A percentile compares a stretch with the other conserved stretches of the same genome.
Conservation (phyloP, 2,113 vertebrate genomes). For the Pithys albifrons region DNA sequence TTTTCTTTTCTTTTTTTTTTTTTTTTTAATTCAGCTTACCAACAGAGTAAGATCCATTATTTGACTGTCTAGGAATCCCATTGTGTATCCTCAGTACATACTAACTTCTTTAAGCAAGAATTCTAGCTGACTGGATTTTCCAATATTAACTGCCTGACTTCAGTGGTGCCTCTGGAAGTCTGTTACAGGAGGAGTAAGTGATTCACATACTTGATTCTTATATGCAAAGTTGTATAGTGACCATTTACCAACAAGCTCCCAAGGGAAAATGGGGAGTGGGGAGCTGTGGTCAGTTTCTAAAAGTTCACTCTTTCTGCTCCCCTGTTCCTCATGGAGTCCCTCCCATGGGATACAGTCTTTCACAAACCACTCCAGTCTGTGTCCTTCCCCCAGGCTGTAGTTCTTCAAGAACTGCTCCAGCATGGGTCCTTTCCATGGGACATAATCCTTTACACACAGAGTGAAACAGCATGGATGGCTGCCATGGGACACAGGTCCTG, state of each 20-base stretch:
- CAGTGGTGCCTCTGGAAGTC: background rate
- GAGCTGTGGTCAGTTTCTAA: background rate
- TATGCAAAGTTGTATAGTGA: background rate
- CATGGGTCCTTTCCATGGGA: background rate
- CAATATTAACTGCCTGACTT: background rate
- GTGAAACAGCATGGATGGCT: background rate
- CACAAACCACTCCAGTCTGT: rapidly evolving
- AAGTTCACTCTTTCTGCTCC: background rate
- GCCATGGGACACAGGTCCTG: background rate
- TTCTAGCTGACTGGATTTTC: background rate
- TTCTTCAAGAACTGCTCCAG: background rate
- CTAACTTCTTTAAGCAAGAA: background rate
- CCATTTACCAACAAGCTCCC: background rate
- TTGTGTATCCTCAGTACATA: background rate
- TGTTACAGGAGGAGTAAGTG: background rate
- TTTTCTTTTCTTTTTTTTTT: background rate
- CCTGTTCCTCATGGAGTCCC: background rate
- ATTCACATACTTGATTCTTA: rapidly evolving
- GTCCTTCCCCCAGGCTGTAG: background rate
- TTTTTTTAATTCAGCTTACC: background rate
- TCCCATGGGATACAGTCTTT: background rate
- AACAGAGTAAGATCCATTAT: background rate
- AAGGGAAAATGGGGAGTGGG: background rate
- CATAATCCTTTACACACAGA: background rate
- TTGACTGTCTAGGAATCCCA: background rate